Conservation (phyloP, 2,113 vertebrate genomes). For the Semnornis frantzii region DNA sequence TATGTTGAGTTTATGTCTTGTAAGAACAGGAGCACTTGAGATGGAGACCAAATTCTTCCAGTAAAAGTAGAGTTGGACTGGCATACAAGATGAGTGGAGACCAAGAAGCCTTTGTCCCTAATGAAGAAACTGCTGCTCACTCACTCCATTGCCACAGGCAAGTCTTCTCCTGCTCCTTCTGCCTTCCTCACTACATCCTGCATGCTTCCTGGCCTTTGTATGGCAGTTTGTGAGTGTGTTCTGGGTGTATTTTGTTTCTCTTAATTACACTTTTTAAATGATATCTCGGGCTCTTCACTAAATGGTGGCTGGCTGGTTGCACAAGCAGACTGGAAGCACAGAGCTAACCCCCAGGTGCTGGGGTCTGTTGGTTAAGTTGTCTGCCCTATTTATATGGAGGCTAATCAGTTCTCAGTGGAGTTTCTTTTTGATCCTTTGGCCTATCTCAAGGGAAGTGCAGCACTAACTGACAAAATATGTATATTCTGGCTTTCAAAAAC, state of each 20-base stretch:
- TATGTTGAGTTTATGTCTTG: not conserved
- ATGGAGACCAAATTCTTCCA: not conserved
- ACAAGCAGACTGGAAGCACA: not conserved
- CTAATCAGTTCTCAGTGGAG: slow-evolving; percentile 43
- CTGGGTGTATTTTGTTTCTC: not conserved
- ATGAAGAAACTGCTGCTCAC: not conserved
- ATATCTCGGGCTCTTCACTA: not conserved
- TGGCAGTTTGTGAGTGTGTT: not conserved
- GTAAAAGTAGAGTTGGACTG: not conserved
- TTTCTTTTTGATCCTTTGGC: slow-evolving; percentile 51
- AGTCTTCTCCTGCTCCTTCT: not conserved
- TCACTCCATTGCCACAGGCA: not conserved
- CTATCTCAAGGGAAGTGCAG: slow-evolving; percentile 48
- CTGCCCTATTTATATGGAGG: slow-evolving; percentile 9
- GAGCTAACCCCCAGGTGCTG: not conserved
- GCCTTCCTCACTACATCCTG: not conserved
- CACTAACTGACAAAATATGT: slow-evolving; percentile 54
- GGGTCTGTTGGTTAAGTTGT: not conserved
- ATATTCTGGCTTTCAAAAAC: slow-evolving; percentile 61
- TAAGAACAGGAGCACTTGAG: not conserved
- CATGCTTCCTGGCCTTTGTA: not conserved
- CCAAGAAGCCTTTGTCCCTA: not conserved
- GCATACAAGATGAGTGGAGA: not conserved
- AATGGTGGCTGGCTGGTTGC: not conserved
- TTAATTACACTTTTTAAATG: not conserved